Percentiles rank a stretch among this genome's conserved stretches.
Conservation (phyloP, 2,797 vertebrate genomes). For the Denticeps clupeoides region DNA sequence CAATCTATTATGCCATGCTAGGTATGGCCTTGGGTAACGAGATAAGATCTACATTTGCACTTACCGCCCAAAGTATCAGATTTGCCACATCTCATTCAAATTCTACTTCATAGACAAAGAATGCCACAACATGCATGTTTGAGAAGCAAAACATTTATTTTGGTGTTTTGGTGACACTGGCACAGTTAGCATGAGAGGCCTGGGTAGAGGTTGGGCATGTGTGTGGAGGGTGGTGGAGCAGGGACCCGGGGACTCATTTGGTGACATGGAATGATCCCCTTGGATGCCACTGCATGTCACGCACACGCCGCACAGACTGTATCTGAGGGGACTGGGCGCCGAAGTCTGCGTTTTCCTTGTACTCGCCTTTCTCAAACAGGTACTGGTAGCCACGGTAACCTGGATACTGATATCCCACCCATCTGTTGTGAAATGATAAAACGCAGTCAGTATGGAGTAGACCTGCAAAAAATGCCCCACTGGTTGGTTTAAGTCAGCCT, state of each 20-base stretch:
- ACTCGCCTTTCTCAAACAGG: conserved; percentile 89
- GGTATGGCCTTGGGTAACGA: not conserved
- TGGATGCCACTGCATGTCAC: conserved; percentile 92
- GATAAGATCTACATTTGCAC: not conserved
- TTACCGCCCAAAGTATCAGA: not conserved
- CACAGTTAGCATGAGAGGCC: not conserved
- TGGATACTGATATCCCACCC: conserved; percentile 90
- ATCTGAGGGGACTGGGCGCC: conserved; percentile 85
- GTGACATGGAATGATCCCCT: conserved; percentile 74
- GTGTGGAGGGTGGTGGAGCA: not conserved
- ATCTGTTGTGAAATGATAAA: conserved; percentile 49
- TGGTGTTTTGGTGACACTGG: not conserved
- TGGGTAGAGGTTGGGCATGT: not conserved
- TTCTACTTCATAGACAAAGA: too few relatives aligned
- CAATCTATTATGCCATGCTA: conserved; percentile 5
- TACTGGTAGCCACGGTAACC: conserved; percentile 89
- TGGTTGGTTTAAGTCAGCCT: not conserved
- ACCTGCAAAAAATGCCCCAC: not conserved
- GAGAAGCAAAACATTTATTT: not conserved
- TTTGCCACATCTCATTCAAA: too few relatives aligned
- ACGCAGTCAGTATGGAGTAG: conserved; percentile 3
- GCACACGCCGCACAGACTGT: conserved; percentile 87
- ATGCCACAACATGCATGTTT: not conserved
- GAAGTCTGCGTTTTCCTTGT: conserved; percentile 80
- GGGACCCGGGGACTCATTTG: conserved; percentile 46